Evolutionary conservation across 2,888 invertebrate genomes (phyloP), one percentile per base, ranked within the genome.

Genomic region (Drosophila koepferae): DNA sequence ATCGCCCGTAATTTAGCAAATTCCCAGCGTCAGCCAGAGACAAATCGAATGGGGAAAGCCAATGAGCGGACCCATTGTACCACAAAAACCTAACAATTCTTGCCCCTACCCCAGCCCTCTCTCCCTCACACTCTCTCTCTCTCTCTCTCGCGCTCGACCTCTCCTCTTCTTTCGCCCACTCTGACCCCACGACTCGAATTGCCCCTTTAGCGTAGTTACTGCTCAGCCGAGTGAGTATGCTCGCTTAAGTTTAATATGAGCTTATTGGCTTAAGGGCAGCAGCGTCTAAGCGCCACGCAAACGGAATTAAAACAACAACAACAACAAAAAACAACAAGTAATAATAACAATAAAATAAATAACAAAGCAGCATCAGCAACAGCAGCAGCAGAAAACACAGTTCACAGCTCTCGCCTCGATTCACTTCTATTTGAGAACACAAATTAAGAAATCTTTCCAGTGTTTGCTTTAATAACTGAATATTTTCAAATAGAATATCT

Each of bases 191-290:
- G 36, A 23, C 20, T 38, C 36, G 40, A 54, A 43, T 36, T 51
- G 40, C 62, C 43, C 65, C 38, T 46, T 46, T 53, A n/a, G 20
- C 60, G 18, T 51, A 51, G 41, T 55, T 53, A 63, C 43, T 62
- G 74, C 44, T 36, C 62, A 72, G 36, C 48, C 67, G 46, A 62
- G 59, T 43, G 62, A 65, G 63, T 63, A 31, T 56, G 64, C 78
- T 78, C 69, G 72, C 81, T 70, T 74, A 81, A 82, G 73, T 85
- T 85, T 78, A 87, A 87, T 82, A 75, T 72, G 56, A 87, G 85
- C 88, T 87, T 87, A 87, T 87, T 85, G 86, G 83, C 88, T 85
- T 82, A 79, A 65, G 68, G 54, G 54, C 49, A 54, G 59, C 49
- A 53, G 49, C 46, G 40, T 43, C 40, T 8, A 62, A 75, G 46